Conservation (phyloP, 2,113 vertebrate genomes). For the Phycodurus eques region DNA sequence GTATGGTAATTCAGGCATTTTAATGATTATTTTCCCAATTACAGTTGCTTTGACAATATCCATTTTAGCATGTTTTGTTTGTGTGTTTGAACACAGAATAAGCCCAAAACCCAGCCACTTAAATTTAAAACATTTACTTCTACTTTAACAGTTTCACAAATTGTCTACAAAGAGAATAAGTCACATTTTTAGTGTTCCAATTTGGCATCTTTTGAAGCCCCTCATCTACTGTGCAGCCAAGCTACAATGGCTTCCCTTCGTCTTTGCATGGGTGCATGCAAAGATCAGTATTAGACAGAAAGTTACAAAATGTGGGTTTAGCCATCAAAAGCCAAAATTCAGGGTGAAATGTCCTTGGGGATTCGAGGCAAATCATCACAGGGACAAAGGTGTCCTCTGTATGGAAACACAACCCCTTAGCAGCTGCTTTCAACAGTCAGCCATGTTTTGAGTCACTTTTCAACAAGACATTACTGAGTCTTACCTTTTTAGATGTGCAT, state of each 20-base stretch:
- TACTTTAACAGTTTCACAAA: not conserved
- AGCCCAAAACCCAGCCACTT: not conserved
- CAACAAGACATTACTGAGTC: not conserved
- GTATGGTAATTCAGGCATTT: not conserved
- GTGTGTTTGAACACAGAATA: not conserved
- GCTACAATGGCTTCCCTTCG: conserved; percentile 14
- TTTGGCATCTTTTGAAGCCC: not conserved
- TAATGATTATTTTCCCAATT: too few relatives aligned
- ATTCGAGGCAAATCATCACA: conserved; percentile 30
- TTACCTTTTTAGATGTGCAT: not conserved
- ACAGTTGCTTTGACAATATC: too few relatives aligned
- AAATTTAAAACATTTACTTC: not conserved
- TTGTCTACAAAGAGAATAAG: not conserved
- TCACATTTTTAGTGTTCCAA: not conserved
- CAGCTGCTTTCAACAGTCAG: conserved; percentile 3
- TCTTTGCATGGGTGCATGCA: conserved; percentile 26
- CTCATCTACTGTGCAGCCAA: conserved; percentile 7
- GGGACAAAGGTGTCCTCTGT: conserved; percentile 40
- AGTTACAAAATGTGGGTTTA: not conserved
- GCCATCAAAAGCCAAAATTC: conserved; percentile 20
- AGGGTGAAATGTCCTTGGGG: conserved; percentile 39
- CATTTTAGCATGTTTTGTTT: not conserved
- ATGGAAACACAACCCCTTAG: conserved; percentile 4
- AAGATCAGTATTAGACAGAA: conserved; percentile 26
- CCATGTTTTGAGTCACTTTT: conserved; percentile 3